A percentile compares a stretch with the other conserved stretches of the same genome.
These are phyloP conservation scores for Tympanoctomys barrerae DNA, from an alignment of 2,797 vertebrate genomes.

Conservation along the genomic window DNA sequence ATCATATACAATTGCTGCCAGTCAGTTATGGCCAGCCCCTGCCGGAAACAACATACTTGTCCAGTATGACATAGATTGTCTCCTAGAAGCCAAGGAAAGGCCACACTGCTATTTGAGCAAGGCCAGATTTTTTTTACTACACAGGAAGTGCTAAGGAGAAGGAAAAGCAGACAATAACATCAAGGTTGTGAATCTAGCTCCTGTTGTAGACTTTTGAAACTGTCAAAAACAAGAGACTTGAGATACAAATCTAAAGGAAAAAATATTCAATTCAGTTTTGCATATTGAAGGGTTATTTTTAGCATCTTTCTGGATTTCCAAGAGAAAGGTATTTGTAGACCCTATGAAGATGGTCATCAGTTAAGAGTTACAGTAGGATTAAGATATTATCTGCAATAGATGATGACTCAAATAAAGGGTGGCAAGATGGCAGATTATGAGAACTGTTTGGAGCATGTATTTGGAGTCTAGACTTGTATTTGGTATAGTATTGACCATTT, in stretches of 20 bases:
- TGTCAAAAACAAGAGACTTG: background rate
- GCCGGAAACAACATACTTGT: background rate
- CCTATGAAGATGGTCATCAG: background rate
- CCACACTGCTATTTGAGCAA: background rate
- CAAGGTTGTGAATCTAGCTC: background rate
- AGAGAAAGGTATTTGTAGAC: slow-evolving; percentile 1
- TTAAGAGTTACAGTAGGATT: background rate
- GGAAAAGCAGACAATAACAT: background rate
- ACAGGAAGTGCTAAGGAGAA: background rate
- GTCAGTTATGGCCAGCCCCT: background rate
- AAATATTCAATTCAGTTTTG: background rate
- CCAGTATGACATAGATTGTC: background rate
- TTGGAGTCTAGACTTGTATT: background rate
- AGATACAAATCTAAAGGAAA: slow-evolving; percentile 20
- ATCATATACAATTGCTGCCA: background rate
- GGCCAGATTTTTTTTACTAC: background rate
- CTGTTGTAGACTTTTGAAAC: background rate
- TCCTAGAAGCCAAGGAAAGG: slow-evolving; percentile 14
- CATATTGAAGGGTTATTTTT: background rate
- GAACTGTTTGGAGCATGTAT: background rate
- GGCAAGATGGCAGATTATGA: background rate
- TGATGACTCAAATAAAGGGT: background rate
- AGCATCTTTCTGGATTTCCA: slow-evolving; percentile 45
- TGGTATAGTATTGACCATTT: background rate
- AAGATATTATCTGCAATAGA: background rate